Evolutionary conservation across 2,888 invertebrate genomes (phyloP).

Genomic region (Phorcus lineatus): DNA sequence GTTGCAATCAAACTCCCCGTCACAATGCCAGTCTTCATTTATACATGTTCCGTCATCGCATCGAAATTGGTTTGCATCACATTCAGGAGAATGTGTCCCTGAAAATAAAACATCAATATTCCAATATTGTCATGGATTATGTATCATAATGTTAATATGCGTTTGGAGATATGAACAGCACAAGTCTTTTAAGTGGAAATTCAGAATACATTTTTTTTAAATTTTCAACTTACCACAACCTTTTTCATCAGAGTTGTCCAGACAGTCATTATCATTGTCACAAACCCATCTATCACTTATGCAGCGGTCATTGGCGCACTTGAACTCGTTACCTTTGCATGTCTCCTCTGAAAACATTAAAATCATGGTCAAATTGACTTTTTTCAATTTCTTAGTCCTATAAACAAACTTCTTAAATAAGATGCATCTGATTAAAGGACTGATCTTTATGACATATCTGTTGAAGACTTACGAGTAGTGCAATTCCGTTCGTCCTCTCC

Average conservation of each 20-base stretch:
- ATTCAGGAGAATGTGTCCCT: slow-evolving; percentile 38
- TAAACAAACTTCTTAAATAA: no score
- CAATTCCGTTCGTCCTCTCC: slow-evolving; percentile 27
- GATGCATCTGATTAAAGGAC: no score
- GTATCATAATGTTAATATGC: no score
- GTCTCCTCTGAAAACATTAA: slow-evolving; percentile 76
- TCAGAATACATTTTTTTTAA: no score
- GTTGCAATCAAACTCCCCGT: slow-evolving; percentile 56
- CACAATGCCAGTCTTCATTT: slow-evolving; percentile 52
- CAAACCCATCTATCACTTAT: slow-evolving; percentile 88
- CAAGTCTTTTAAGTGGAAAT: no score
- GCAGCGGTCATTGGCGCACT: slow-evolving; percentile 88
- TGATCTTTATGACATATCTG: no score
- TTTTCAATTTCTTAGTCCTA: no score
- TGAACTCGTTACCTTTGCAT: slow-evolving; percentile 92
- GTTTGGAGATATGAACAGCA: no score
- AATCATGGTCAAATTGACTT: neutral
- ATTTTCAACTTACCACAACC: neutral
- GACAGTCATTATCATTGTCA: slow-evolving; percentile 83
- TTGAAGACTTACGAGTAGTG: slow-evolving; percentile 2
- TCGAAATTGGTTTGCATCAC: slow-evolving; percentile 43
- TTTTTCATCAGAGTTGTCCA: slow-evolving; percentile 33
- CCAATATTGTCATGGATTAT: no score
- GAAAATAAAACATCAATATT: neutral
- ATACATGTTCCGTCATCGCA: slow-evolving; percentile 55